Base-by-base conservation (phyloP, 2,113 vertebrate genomes). In the Donacobius atricapilla region DNA sequence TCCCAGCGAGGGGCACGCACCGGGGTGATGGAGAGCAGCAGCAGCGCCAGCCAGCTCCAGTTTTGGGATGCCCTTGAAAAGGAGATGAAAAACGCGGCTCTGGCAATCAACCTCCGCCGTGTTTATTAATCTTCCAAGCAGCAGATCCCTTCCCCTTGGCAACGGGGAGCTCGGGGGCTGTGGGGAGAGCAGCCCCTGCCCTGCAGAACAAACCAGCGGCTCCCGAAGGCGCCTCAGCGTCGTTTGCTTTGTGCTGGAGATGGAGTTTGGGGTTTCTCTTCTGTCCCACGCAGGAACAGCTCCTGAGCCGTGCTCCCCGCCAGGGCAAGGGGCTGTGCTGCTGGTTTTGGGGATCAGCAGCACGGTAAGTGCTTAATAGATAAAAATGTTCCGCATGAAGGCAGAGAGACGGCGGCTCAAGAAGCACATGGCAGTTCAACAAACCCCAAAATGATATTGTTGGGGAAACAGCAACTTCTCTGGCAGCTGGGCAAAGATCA, bases 61-160 rank as follows among this genome's bases (percentile, higher is more conserved):
- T 95, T 91, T 66, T 56, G 13, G 95, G 53, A 65, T 9, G 89
- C 69, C 97, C 97, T 98, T 97, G 97, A 92, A 97, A 97, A 97
- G 33, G 79, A 97, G 96, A 96, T 94, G 86, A 85, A 97, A 97
- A 95, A 15, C 86, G 28, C 2, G 17, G 65, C 83, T 94, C 75
- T 78, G 51, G 91, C 88, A 94, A 88, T 78, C 94, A 71, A 16
- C 57, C 11, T 8, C 58, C 33, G 77, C 33, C 39, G 28, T n/a
- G 45, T 93, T 96, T 94, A 88, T 97, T 94, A 72, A 94, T 95
- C 96, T 93, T 81, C 65, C 78, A 57, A 87, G 91, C 57, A 81
- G 87, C 91, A 88, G 79, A 88, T 77, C 87, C 90, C 42, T 81
- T n/a, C 70, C 91, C 70, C 56, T 16, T 65, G 96, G 94, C 91